Evolutionary conservation across 2,797 vertebrate species (phyloP), one percentile per base, ranked within the genome.

Genomic region (Sebastes flavidus): DNA sequence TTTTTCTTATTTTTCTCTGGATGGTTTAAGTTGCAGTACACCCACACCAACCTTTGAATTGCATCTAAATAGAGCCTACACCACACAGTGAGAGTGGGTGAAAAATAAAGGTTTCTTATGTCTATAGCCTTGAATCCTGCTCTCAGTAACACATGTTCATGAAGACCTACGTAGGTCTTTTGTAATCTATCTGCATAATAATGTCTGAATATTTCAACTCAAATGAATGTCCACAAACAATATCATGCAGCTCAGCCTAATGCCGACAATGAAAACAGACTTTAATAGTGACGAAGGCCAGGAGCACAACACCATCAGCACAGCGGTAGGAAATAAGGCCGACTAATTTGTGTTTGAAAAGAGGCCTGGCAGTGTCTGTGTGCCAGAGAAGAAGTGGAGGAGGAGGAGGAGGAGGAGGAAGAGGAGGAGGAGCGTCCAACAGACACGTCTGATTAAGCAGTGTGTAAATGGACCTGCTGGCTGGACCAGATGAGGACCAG

Each of bases 401-500:
- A 42, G 38, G 67, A 72, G 34, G 62, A 49, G 69, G 68, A 78
- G 71, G 77, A 38, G 27, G 59, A 38, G 4, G 30, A 32, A 1
- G 34, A 34, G 72, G 65, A 83, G 78, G 81, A 75, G 68, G 66
- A 56, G 67, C 25, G 6, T 82, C 82, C 62, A 84, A 34, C 71
- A 78, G 75, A 86, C 82, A 78, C 24, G 32, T 78, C 72, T 85
- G 83, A 91, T 85, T 91, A 87, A 83, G 78, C 85, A 63, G 61
- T 77, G 83, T 85, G 75, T 89, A 91, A 91, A 88, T 83, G 89
- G 75, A 83, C 78, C 75, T 80, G 76, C 87, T 77, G 78, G 79
- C 80, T 72, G 78, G 77, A 85, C 85, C 89, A 91, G 88, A 90
- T 90, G 90, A 93, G 87, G 83, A 89, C 86, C 83, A 83, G 88